phyloP scores from a whole-genome alignment of 2,113 vertebrate genomes.

The Pollimyrus isidori region DNA sequence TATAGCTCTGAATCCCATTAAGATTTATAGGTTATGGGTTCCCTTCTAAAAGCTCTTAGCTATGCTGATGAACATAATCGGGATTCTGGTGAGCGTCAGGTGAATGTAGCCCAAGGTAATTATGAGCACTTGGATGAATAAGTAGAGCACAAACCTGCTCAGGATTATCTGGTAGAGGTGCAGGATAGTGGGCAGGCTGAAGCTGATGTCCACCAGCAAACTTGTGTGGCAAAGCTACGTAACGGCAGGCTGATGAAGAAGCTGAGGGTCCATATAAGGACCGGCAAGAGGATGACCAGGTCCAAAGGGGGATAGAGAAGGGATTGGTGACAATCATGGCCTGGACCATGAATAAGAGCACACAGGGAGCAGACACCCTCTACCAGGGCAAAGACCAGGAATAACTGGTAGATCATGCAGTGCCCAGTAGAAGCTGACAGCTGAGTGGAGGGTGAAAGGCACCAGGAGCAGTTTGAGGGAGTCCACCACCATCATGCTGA shows the following conservation, averaged over 20 bases:
- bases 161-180: constrained; percentile 59
- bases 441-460: constrained; percentile 57
- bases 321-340: constrained; percentile 56
- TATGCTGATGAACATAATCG: constrained; percentile 51
- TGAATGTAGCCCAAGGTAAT: constrained; percentile 60
- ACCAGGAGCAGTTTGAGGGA: constrained; percentile 60
- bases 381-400: constrained; percentile 58
- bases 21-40: neutral
- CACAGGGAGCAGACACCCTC: constrained; percentile 67
- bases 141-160: constrained; percentile 60
- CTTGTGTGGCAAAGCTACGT: constrained; percentile 52
- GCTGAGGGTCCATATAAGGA: constrained; percentile 55
- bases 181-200: constrained; percentile 53
- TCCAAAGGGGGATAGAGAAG: constrained; percentile 49
- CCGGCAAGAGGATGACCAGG: constrained; percentile 51
- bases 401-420: constrained; percentile 67
- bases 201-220: constrained; percentile 40
- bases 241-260: constrained; percentile 58
- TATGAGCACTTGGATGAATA: constrained; percentile 57
- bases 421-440: constrained; percentile 56
- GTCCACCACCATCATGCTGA: constrained; percentile 63
- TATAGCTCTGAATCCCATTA: neutral
- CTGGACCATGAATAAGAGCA: constrained; percentile 56
- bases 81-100: constrained; percentile 54
- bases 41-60: constrained; percentile 45